Evolutionary conservation across 2,797 vertebrate species (phyloP).

Genomic region (Molossus alvarezi): DNA sequence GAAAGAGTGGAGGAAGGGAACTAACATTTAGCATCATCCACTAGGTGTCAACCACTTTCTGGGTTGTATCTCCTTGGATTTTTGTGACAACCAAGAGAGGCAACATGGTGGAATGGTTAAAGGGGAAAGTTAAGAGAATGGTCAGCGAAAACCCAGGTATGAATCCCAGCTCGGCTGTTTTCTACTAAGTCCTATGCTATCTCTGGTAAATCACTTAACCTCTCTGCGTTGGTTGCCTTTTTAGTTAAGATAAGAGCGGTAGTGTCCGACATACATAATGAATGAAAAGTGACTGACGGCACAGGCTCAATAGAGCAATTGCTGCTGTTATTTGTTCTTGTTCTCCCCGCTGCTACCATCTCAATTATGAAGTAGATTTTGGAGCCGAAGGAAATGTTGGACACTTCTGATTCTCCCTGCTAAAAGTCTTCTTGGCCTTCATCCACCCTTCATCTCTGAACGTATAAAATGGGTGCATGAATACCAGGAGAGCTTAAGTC

Average conservation of each 20-base stretch:
- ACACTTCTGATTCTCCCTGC: background rate
- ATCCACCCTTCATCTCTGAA: background rate
- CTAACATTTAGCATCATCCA: background rate
- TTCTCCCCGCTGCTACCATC: background rate
- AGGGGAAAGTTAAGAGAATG: background rate
- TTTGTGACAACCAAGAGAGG: background rate
- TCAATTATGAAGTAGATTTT: background rate
- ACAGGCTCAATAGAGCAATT: background rate
- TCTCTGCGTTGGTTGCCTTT: background rate
- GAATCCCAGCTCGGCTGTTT: background rate
- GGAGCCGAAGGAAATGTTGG: background rate
- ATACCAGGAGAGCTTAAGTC: background rate
- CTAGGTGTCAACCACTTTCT: background rate
- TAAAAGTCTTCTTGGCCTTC: background rate
- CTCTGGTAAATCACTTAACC: background rate
- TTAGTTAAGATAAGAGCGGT: background rate
- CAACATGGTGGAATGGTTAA: background rate
- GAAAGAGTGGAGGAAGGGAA: background rate
- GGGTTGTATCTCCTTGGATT: background rate
- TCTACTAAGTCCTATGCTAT: background rate
- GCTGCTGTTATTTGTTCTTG: background rate
- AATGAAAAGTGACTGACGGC: background rate
- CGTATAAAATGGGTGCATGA: background rate
- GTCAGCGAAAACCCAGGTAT: background rate
- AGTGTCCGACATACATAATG: background rate